phyloP scores from a whole-genome alignment of 1,140 invertebrate genomes.

The Acromyrmex heyeri region DNA sequence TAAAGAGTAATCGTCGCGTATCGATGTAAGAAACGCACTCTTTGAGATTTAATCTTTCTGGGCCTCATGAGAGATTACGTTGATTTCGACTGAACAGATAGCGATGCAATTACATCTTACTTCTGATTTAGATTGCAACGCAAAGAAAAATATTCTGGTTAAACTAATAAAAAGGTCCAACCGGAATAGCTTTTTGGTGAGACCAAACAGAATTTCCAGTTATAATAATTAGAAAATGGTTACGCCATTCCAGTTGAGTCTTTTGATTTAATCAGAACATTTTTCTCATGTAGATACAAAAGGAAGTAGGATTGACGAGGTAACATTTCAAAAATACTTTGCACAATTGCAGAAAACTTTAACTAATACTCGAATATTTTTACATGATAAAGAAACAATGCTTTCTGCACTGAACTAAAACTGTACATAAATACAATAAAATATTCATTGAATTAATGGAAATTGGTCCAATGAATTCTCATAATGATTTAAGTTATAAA shows the following conservation, averaged over 20 bases:
- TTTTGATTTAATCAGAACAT: too few relatives aligned
- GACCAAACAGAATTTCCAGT: too few relatives aligned
- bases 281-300: too few relatives aligned
- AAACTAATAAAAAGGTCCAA: not conserved
- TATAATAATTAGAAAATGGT: too few relatives aligned
- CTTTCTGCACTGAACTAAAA: too few relatives aligned
- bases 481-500: too few relatives aligned
- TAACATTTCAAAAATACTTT: slow-evolving; percentile 10
- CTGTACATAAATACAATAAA: too few relatives aligned
- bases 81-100: not conserved
- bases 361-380: not conserved
- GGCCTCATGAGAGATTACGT: slow-evolving; percentile 2
- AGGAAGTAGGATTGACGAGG: not conserved
- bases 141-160: not conserved
- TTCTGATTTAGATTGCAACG: not conserved
- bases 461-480: too few relatives aligned
- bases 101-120: not conserved
- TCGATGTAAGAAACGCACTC: not conserved
- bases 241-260: too few relatives aligned
- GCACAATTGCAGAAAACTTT: not conserved
- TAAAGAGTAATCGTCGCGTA: slow-evolving; percentile 47
- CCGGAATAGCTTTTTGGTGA: too few relatives aligned
- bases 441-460: too few relatives aligned
- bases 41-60: slow-evolving; percentile 15
- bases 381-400: too few relatives aligned